phyloP scores from a whole-genome alignment of 2,888 invertebrate genomes.

The Thymelicus acteon region DNA sequence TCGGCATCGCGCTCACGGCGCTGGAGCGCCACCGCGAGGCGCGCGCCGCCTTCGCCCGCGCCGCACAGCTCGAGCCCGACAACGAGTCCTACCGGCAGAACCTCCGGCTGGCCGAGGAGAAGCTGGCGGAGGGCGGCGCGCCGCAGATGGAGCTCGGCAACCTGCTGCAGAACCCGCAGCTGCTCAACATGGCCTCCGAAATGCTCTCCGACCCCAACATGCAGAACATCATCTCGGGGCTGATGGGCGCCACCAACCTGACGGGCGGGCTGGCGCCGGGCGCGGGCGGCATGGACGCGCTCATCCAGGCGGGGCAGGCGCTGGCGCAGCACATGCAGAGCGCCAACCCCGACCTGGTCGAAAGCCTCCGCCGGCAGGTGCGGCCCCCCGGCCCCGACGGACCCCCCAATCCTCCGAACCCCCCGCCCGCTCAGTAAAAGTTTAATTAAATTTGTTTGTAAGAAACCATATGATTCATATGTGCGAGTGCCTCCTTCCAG shows the following conservation, averaged over 20 bases:
- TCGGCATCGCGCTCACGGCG: conserved; percentile 95
- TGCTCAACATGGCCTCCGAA: conserved; percentile 93
- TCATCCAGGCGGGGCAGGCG: conserved; percentile 89
- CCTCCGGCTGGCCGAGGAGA: conserved; percentile 92
- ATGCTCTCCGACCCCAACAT: conserved; percentile 94
- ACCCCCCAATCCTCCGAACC: conserved; percentile 44
- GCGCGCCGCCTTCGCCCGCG: conserved; percentile 93
- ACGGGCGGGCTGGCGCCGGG: conserved; percentile 42
- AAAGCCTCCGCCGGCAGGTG: conserved; percentile 90
- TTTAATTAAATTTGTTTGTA: background rate
- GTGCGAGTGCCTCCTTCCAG: background rate
- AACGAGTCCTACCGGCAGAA: conserved; percentile 96
- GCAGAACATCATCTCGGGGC: conserved; percentile 88
- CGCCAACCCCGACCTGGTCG: conserved; percentile 92
- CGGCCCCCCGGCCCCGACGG: conserved; percentile 60
- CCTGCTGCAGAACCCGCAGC: conserved; percentile 91
- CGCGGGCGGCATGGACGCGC: conserved; percentile 66
- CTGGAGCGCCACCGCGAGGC: conserved; percentile 93
- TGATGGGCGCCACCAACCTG: conserved; percentile 72
- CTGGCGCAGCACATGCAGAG: conserved; percentile 93
- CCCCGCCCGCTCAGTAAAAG: conserved; percentile 37
- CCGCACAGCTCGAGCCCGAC: conserved; percentile 95
- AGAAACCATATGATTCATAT: background rate
- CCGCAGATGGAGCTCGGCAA: conserved; percentile 84
- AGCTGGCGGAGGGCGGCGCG: conserved; percentile 87